Base-by-base conservation (phyloP, 1,140 invertebrate species). In the Neodiprion lecontei region DNA sequence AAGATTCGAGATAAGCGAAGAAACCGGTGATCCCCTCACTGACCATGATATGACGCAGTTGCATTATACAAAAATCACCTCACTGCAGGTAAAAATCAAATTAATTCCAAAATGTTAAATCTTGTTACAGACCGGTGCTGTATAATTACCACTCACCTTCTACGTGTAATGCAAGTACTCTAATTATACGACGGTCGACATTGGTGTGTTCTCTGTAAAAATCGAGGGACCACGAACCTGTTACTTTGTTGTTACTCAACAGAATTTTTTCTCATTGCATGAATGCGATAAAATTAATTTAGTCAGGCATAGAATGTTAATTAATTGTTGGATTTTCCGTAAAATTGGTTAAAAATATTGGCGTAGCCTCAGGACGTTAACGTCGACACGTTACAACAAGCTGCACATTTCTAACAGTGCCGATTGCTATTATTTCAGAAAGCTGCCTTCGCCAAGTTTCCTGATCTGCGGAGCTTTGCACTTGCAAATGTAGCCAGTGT, bases 1-100 rank as follows among this genome's bases (percentile, higher is more conserved):
- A 0, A 91, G 95, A 75, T 99, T 99, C 90, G 99, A 99, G 89
- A 99, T 99, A 74, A 98, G 96, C 87, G 98, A 99, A 85, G 94
- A 96, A 79, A 96, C 94, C 2, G 99, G 99, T 0, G 96, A 99
- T 85, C 95, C 97, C 0, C 89, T 99, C 28, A 97, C 94, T 0
- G 96, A 98, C 84, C 93, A 96, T 77, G 95, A 99, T 82, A 97
- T 99, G 92, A 97, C 95, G 40, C 91, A 97, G 80, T 86, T 95
- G 28, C 98, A 99, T 89, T 99, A 99, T 84, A 91, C 95, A 7
- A 94, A 94, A 85, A 97, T 99, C 21, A 96, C 94, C 48, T 94
- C 94, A 1, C 87, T 99, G 70, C 96, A 98, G 91, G 94, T 95
- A 90, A 83, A 74, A 72, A 9, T 72, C 67, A 72, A 76, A 65